Evolutionary conservation across 2,888 invertebrate species (phyloP).

Genomic region (Cephonodes hylas): DNA sequence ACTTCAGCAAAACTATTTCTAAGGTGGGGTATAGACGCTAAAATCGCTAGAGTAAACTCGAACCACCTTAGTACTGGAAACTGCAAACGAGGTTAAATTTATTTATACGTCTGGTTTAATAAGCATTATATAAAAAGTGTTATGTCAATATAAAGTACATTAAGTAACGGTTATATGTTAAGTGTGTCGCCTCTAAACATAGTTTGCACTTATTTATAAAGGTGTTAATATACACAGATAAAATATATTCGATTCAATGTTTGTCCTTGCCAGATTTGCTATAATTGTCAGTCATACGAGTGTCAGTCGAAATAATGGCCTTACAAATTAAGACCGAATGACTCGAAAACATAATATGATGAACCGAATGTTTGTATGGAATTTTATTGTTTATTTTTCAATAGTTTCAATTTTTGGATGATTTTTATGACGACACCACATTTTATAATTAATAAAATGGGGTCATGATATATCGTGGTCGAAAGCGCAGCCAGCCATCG

Average conservation of each 20-base stretch:
- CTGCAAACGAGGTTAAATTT: conserved; percentile 7
- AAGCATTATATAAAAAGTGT: conserved; percentile 12
- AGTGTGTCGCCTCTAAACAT: background rate
- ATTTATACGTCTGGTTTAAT: conserved; percentile 3
- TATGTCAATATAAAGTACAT: conserved; percentile 9
- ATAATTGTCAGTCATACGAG: too few relatives aligned
- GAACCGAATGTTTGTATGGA: too few relatives aligned
- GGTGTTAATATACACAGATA: background rate
- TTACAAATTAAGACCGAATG: too few relatives aligned
- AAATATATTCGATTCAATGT: background rate
- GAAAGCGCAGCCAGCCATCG: too few relatives aligned
- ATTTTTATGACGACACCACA: too few relatives aligned
- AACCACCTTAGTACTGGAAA: background rate
- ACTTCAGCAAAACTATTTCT: background rate
- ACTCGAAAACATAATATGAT: too few relatives aligned
- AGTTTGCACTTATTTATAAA: conserved; percentile 7
- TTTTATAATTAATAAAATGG: too few relatives aligned
- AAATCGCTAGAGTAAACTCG: background rate
- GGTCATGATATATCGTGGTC: too few relatives aligned
- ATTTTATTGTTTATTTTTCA: too few relatives aligned
- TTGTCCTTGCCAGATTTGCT: background rate
- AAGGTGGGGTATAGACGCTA: background rate
- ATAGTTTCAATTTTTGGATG: too few relatives aligned
- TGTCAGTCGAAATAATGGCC: too few relatives aligned
- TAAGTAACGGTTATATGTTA: background rate